Evolutionary conservation across 2,113 vertebrate genomes (phyloP).

Genomic region (Butorides virescens): DNA sequence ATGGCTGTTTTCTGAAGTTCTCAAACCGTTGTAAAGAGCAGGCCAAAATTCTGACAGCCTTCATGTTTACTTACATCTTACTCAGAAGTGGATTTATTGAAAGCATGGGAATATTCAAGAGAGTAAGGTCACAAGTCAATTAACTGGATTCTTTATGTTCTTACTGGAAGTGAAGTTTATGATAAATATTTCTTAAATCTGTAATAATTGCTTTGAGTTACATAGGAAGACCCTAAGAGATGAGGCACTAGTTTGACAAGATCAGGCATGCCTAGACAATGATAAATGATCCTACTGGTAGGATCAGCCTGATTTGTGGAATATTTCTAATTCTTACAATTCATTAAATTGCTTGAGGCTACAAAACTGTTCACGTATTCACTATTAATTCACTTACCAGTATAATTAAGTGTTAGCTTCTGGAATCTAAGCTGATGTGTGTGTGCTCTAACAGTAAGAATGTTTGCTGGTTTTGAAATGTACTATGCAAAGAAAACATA

Average conservation of each 20-base stretch:
- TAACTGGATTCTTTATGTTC: not conserved
- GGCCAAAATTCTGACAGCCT: not conserved
- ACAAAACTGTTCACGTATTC: not conserved
- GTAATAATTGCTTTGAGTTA: not conserved
- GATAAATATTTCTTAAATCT: not conserved
- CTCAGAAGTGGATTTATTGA: not conserved
- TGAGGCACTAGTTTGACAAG: not conserved
- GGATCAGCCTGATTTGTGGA: not conserved
- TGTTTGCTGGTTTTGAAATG: conserved; percentile 11
- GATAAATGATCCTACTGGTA: not conserved
- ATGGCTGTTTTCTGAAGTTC: not conserved
- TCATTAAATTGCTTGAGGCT: not conserved
- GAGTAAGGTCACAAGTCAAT: not conserved
- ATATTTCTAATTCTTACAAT: not conserved
- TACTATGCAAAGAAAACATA: conserved; percentile 31
- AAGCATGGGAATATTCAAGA: not conserved
- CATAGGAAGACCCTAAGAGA: not conserved
- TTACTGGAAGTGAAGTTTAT: not conserved
- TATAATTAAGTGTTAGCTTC: not conserved
- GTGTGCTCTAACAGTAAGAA: conserved; percentile 25
- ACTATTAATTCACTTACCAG: not conserved
- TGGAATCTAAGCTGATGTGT: not conserved
- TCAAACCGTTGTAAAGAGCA: not conserved
- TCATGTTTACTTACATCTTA: not conserved
- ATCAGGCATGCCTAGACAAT: conserved; percentile 16